phyloP scores from a whole-genome alignment of 2,888 invertebrate species.

The Acanthoscelides obtectus region DNA sequence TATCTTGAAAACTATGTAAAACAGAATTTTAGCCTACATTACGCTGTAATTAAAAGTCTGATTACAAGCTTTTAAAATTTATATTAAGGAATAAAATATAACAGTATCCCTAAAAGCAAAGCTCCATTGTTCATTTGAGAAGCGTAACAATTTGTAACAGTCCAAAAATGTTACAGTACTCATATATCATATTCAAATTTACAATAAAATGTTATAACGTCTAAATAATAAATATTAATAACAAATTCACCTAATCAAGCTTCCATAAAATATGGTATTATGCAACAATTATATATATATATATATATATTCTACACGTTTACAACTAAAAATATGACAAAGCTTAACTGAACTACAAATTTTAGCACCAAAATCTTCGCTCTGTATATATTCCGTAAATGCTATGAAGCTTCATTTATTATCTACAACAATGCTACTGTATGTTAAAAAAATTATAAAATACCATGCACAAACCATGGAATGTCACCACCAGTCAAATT shows the following conservation, averaged over 20 bases:
- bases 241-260: slow-evolving; percentile 20
- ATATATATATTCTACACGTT: slow-evolving; percentile 10
- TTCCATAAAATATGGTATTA: slow-evolving; percentile 14
- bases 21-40: too few relatives aligned
- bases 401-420: slow-evolving; percentile 40
- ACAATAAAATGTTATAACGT: slow-evolving; percentile 27
- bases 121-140: slow-evolving; percentile 40
- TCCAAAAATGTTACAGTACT: slow-evolving; percentile 38
- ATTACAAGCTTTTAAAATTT: slow-evolving; percentile 7
- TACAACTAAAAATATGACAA: slow-evolving; percentile 9
- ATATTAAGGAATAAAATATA: slow-evolving; percentile 39
- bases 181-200: slow-evolving; percentile 30
- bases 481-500: too few relatives aligned
- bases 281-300: slow-evolving; percentile 8
- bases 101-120: slow-evolving; percentile 42
- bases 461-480: too few relatives aligned
- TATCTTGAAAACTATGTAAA: too few relatives aligned
- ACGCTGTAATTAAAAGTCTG: too few relatives aligned
- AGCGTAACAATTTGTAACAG: slow-evolving; percentile 42
- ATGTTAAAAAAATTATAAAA: background rate
- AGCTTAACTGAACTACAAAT: slow-evolving; percentile 22
- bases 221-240: slow-evolving; percentile 25
- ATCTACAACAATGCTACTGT: slow-evolving; percentile 34
- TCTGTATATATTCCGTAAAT: slow-evolving; percentile 40
- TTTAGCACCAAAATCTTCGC: slow-evolving; percentile 48